Evolutionary conservation across 1,140 invertebrate species (phyloP), one percentile per base, ranked within the genome.

Genomic region (Mya arenaria): DNA sequence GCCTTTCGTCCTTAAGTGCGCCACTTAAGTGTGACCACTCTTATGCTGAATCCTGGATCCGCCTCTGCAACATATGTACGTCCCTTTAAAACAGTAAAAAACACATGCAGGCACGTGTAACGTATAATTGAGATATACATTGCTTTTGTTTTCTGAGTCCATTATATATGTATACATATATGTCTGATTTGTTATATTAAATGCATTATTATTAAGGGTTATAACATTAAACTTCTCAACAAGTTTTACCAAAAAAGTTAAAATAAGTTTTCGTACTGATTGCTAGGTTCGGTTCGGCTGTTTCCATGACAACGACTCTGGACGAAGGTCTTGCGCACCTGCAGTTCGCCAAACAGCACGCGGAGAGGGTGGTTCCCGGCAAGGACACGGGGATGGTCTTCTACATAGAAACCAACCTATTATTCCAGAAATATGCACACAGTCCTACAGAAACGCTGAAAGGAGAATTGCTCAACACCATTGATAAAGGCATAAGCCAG

Each of bases 321-420:
- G 79, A 82, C n/a, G 55, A 63, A 4, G 79, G 79, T 17, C 19
- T 82, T 17, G 39, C 23, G 8, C 36, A 65, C 23, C 52, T 82
- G 32, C 39, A 82, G 3, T 63, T 34, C 32, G 68, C 79, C 13
- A 72, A 48, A 39, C 13, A 72, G 19, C 79, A 82, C 25, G 41
- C 55, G 30, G 58, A 48, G 52, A 41, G 37, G 19, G 30, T 82
- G 3, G 13, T 28, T 8, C 79, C 79, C 0, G 62, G 79, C 32
- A 73, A 82, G 30, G 79, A 82, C 19, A 82, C 68, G 28, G 79
- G 79, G 5, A 82, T 82, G 79, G 79, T 82, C 10, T 73, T 52
- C 55, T 82, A 82, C n/a, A 82, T 82, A 13, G 69, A 82, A n/a
- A 39, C 34, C 13, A 82, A 82, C 39, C 79, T 82, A 15, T 32